Evolutionary conservation across 1,140 invertebrate species (phyloP), one percentile per base, ranked within the genome.

Genomic region (Orussus abietinus): DNA sequence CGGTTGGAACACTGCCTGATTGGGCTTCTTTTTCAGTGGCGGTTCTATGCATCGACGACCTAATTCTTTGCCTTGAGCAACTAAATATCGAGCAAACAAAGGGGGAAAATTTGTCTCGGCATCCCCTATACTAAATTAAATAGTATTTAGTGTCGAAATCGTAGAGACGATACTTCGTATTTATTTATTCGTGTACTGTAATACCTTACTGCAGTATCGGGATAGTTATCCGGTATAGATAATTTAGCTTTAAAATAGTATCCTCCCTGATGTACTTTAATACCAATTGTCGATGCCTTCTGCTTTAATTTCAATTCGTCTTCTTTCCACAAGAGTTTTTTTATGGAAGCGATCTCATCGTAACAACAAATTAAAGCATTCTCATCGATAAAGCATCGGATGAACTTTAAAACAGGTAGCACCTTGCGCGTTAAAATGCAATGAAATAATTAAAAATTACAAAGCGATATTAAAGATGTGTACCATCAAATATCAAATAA

Each of bases 291-390:
- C 5, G 83, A 83, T 21, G 66, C 72, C 57, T 85, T 85, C 53
- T 88, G 84, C 38, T 80, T 81, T 28, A 86, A 57, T 66, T 84
- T 85, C 2, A 88, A 55, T 44, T 78, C 77, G 62, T 83, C 82
- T 2, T 42, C 25, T 17, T 59, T 21, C 15, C 45, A 57, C 1
- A 82, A 38, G 7, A 80, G 52, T 36, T 75, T 64, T 33, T 84
- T 83, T 31, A 88, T 64, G 12, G 69, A 56, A 41, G 77, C 74
- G 38, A 89, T 83, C 67, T 89, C 86, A 55, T 86, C 83, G 32
- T 83, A 81, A 53, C 84, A 87, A 28, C 84, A 82, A 55, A 79
- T 83, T 5, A 89, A 66, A 0, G 84, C 81, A 71, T 86, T 85
- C 29, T 86, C 83, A 17, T 81, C 75, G 3, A 89, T 66, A 60